Base-by-base conservation (phyloP, 2,797 vertebrate genomes). In the Gymnopithys bicolor region DNA sequence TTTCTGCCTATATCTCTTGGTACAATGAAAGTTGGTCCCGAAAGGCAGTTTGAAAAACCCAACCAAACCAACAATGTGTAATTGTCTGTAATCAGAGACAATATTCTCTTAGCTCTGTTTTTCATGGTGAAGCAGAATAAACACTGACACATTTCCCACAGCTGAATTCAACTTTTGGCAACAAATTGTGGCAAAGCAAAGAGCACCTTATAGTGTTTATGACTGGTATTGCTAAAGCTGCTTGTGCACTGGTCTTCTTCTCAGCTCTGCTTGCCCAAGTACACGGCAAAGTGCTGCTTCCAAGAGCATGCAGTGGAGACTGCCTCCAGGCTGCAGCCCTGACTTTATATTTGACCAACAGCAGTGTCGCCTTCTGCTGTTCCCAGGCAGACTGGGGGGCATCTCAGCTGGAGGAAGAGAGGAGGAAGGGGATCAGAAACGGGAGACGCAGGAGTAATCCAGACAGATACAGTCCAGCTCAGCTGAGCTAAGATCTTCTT, bases 181-280 rank as follows among this genome's bases (percentile, higher is more conserved):
- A 33, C 45, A 80, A 83, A 84, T 87, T 55, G 60, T 88, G 89
- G 53, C 74, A 89, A 94, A 95, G 91, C 63, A 87, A 95, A 96
- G 94, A 94, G 91, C 91, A 94, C 70, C 94, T 95, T 94, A 89
- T 41, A 95, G 95, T 93, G 91, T 93, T 91, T 91, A 8, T 32
- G 85, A 45, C 32, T 2, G 75, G 94, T 95, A 96, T 37, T 95
- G 83, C 93, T 96, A 69, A 91, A 56, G 35, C 85, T 90, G 45
- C 59, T 87, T 2, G 0, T 84, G 37, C 4, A 1, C 63, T 56
- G 75, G 58, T 89, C 71, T 80, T 71, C 75, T 88, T 19, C 74
- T 74, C 10, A 5, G 60, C 68, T 79, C 49, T 52, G 58, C 88
- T 91, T 59, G 67, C 23, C 39, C 0, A 0, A 76, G 19, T 30